Percentiles rank a stretch among this genome's conserved stretches.
These are phyloP conservation scores for Urocolius indicus DNA, from an alignment of 2,113 vertebrate species.

Conservation along the genomic window DNA sequence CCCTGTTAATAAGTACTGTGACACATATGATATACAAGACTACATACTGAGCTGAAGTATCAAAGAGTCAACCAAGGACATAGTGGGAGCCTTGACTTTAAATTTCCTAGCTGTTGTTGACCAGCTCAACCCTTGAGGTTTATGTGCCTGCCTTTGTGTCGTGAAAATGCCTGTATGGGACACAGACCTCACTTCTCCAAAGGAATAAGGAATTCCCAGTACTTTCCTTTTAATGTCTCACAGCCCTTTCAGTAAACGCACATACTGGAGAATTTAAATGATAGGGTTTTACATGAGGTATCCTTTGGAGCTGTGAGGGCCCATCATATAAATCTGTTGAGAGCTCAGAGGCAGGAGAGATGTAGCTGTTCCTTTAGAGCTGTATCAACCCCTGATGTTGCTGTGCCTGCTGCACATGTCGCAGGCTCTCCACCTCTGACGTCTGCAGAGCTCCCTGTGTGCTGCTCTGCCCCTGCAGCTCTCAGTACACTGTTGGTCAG, in stretches of 20 bases:
- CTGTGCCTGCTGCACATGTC: not conserved
- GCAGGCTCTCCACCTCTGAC: not conserved
- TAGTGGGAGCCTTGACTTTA: not conserved
- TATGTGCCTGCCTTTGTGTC: not conserved
- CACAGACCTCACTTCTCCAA: not conserved
- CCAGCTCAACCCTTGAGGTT: not conserved
- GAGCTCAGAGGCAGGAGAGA: not conserved
- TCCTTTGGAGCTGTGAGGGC: not conserved
- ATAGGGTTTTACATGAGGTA: not conserved
- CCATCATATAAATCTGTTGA: fast-evolving
- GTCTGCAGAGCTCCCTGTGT: fast-evolving
- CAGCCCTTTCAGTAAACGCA: not conserved
- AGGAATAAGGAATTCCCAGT: not conserved
- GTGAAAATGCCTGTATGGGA: not conserved
- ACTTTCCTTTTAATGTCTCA: not conserved
- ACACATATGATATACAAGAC: not conserved
- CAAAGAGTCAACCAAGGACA: not conserved
- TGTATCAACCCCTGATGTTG: not conserved
- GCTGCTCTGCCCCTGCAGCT: not conserved
- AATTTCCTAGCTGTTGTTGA: not conserved
- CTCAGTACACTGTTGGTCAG: not conserved
- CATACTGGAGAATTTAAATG: not conserved
- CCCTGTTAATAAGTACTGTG: not conserved
- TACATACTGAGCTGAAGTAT: not conserved
- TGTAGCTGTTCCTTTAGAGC: not conserved